A percentile compares a stretch with the other conserved stretches of the same genome.
Conservation (phyloP, 2,113 vertebrate genomes). For the Cyanoderma ruficeps region DNA sequence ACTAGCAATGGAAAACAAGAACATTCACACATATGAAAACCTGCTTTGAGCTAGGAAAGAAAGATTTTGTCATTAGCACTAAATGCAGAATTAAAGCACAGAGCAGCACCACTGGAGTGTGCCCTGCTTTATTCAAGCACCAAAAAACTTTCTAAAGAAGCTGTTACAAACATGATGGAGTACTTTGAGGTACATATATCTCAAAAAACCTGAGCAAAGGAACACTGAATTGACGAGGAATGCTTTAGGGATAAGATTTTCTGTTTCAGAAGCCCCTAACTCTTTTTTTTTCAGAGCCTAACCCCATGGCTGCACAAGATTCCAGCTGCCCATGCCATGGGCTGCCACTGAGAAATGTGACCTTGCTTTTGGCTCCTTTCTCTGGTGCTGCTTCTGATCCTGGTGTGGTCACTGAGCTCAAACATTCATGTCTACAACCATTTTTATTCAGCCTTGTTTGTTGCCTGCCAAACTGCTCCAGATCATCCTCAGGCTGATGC, state of each 20-base stretch:
- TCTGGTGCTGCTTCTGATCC: not conserved
- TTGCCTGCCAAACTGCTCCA: not conserved
- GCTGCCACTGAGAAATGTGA: not conserved
- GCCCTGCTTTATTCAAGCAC: not conserved
- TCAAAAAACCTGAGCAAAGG: not conserved
- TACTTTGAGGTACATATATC: not conserved
- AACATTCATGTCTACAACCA: not conserved
- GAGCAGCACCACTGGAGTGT: not conserved
- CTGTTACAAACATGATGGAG: not conserved
- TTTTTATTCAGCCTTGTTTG: not conserved
- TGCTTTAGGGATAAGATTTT: not conserved
- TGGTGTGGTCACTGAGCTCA: not conserved
- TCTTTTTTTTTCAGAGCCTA: not conserved
- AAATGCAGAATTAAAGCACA: not conserved
- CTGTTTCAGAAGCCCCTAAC: not conserved
- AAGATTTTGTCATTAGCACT: not conserved
- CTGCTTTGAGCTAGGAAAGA: not conserved
- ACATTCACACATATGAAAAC: not conserved
- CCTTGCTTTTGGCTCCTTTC: not conserved
- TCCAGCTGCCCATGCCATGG: rapidly evolving
- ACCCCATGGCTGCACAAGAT: not conserved
- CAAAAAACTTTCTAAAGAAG: not conserved
- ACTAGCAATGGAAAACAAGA: slow-evolving; percentile 45
- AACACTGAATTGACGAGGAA: not conserved
- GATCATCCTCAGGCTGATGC: not conserved